Conservation (phyloP, 2,113 vertebrate species). For the Elachura formosa region DNA sequence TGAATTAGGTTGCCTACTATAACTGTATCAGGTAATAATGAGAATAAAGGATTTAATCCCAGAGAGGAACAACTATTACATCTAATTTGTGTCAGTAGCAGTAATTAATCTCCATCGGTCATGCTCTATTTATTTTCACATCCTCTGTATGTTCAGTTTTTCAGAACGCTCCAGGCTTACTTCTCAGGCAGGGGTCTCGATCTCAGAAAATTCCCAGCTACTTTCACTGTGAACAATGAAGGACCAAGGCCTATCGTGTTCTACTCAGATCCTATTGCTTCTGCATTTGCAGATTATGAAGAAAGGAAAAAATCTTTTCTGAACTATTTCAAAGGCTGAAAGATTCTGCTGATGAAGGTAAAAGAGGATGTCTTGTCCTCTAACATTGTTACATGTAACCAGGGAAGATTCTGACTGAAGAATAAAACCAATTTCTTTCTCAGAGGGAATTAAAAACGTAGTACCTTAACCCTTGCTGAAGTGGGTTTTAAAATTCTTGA, state of each 20-base stretch:
- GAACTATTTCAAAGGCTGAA: conserved; percentile 44
- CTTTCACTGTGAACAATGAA: conserved; percentile 41
- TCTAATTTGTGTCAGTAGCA: not conserved
- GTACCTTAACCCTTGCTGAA: not conserved
- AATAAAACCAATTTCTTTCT: not conserved
- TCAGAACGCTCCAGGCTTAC: conserved; percentile 74
- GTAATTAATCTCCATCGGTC: not conserved
- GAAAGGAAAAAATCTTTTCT: conserved; percentile 63
- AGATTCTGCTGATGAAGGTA: conserved; percentile 11
- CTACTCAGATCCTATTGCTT: conserved; percentile 53
- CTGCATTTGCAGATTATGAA: conserved; percentile 70
- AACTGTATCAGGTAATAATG: not conserved
- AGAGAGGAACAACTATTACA: not conserved
- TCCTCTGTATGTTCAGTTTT: conserved; percentile 64
- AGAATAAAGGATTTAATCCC: not conserved
- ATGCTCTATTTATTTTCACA: not conserved
- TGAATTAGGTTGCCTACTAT: not conserved
- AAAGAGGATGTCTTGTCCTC: not conserved
- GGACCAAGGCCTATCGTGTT: conserved; percentile 43
- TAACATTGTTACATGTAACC: not conserved
- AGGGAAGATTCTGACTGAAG: not conserved
- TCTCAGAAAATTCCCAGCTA: conserved; percentile 56
- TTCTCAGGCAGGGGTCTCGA: conserved; percentile 69
- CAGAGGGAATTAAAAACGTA: not conserved
- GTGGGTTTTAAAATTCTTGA: not conserved